A percentile compares a stretch with the other conserved stretches of the same genome.
Conservation (phyloP, 2,888 invertebrate genomes). For the Ryuthela nishihirai region DNA sequence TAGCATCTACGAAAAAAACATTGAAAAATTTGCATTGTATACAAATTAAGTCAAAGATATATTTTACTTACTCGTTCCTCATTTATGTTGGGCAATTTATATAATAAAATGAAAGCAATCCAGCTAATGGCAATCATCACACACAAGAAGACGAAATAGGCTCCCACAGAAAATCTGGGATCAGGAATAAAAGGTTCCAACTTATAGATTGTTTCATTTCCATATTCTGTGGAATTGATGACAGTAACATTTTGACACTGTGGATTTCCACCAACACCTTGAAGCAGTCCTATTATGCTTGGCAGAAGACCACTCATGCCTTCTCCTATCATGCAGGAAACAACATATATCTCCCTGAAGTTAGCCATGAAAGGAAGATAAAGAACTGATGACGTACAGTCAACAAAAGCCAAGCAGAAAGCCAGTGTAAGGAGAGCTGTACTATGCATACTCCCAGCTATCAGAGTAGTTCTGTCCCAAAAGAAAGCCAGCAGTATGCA, state of each 20-base stretch:
- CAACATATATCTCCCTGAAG: slow-evolving; percentile 66
- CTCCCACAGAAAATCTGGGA: slow-evolving; percentile 61
- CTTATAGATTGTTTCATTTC: background rate
- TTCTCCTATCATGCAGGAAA: slow-evolving; percentile 76
- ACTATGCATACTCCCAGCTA: slow-evolving; percentile 47
- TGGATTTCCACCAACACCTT: slow-evolving; percentile 62
- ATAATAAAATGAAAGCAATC: slow-evolving; percentile 61
- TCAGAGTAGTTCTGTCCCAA: slow-evolving; percentile 57
- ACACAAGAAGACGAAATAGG: slow-evolving; percentile 65
- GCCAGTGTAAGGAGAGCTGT: slow-evolving; percentile 59
- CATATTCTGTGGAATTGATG: slow-evolving; percentile 18
- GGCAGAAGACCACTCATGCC: slow-evolving; percentile 75
- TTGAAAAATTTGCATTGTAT: no score
- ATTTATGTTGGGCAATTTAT: slow-evolving; percentile 51
- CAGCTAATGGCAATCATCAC: slow-evolving; percentile 62
- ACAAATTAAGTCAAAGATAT: no score
- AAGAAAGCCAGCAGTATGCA: slow-evolving; percentile 53
- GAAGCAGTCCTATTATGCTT: slow-evolving; percentile 69
- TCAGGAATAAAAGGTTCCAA: slow-evolving; percentile 45
- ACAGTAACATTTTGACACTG: slow-evolving; percentile 46
- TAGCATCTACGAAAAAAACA: no score
- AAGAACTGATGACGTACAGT: slow-evolving; percentile 77
- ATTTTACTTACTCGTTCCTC: slow-evolving; percentile 40
- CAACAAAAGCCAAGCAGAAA: slow-evolving; percentile 66
- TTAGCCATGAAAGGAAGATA: slow-evolving; percentile 75